Percentiles rank a stretch among this genome's conserved stretches.
These are phyloP conservation scores for Argyrosomus japonicus DNA, from an alignment of 2,113 vertebrate species.

Conservation along the genomic window DNA sequence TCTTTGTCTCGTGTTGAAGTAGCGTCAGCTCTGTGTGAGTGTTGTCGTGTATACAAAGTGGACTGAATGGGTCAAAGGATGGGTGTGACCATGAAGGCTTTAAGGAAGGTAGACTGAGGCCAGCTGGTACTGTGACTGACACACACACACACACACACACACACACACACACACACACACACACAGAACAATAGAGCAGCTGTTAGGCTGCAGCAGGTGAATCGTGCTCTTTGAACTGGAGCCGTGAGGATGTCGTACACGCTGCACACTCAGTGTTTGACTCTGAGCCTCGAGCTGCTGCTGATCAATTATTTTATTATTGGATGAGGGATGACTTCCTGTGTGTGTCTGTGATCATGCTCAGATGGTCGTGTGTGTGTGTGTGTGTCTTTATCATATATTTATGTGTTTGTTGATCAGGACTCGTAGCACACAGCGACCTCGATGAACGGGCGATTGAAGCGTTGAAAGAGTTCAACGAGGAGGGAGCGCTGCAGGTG, in stretches of 20 bases:
- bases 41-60: not conserved
- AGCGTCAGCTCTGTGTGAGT: no score
- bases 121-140: slow-evolving; percentile 62
- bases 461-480: slow-evolving; percentile 98
- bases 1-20: no score
- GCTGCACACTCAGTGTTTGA: no score
- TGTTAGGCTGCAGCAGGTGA: slow-evolving; percentile 65
- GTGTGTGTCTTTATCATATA: fast-evolving
- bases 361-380: no score
- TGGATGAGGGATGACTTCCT: no score
- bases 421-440: slow-evolving; percentile 97
- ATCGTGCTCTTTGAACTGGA: not conserved
- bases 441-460: slow-evolving; percentile 97
- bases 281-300: not conserved
- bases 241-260: no score
- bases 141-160: slow-evolving; percentile 35
- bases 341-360: no score
- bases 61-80: not conserved
- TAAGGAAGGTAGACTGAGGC: slow-evolving; percentile 50
- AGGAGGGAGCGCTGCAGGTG: slow-evolving; percentile 97
- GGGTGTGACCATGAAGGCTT: not conserved
- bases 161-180: slow-evolving; percentile 40
- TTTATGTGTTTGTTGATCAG: slow-evolving; percentile 75
- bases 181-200: slow-evolving; percentile 73
- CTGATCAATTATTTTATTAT: no score